phyloP scores from a whole-genome alignment of 92 coral and sea anemone genomes.

The Epizoanthus fatuus region DNA sequence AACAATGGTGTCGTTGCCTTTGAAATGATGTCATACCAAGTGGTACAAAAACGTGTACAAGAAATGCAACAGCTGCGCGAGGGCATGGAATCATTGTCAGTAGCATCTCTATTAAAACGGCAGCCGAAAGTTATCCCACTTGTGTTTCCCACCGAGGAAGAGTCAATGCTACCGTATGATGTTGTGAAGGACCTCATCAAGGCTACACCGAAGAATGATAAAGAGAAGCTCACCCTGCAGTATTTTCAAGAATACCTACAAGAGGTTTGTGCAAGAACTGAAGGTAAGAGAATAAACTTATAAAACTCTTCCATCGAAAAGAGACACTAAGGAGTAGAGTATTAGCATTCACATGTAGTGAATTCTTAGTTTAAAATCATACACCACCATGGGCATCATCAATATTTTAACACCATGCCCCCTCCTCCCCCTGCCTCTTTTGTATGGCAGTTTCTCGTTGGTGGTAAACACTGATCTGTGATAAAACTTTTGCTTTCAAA shows the following conservation, averaged over 20 bases:
- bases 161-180: neutral
- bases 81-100: conserved; percentile 48
- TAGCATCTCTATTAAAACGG: conserved; percentile 14
- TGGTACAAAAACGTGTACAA: conserved; percentile 48
- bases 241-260: neutral
- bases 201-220: neutral
- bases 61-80: conserved; percentile 54
- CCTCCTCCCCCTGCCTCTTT: no score
- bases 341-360: no score
- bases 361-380: no score
- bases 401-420: no score
- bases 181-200: neutral
- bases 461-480: no score
- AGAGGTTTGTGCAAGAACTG: neutral
- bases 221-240: neutral
- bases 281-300: neutral
- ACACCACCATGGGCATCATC: no score
- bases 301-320: neutral
- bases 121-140: conserved; percentile 48
- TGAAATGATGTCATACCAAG: conserved; percentile 66
- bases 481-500: no score
- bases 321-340: neutral
- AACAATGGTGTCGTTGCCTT: conserved; percentile 50
- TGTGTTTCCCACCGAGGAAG: conserved; percentile 44
- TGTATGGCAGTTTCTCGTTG: no score